Percentiles rank a stretch among this genome's conserved stretches.
These are phyloP conservation scores for Hylyphantes graminicola DNA, from an alignment of 1,140 invertebrate species.

Conservation along the genomic window DNA sequence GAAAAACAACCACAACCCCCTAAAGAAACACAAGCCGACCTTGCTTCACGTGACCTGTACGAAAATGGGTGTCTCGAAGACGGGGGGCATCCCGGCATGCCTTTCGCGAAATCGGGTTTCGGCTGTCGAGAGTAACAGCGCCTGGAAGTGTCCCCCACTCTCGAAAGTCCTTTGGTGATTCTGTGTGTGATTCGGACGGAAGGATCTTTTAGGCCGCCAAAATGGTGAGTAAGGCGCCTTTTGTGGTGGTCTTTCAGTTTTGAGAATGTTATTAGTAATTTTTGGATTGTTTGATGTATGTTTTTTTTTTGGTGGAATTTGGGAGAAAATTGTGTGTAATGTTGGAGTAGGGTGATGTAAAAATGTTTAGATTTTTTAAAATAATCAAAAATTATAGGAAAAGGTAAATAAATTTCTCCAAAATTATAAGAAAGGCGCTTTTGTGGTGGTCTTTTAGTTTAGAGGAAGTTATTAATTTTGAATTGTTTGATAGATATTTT, in stretches of 20 bases:
- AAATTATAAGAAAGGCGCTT: no score
- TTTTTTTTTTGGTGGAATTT: background rate
- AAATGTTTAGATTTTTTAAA: background rate
- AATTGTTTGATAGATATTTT: no score
- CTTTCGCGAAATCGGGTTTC: constrained; percentile 34
- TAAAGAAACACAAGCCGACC: constrained; percentile 55
- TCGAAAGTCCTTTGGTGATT: constrained; percentile 3
- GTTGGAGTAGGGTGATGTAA: background rate
- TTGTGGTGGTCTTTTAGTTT: no score
- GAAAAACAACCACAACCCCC: no score
- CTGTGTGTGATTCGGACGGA: background rate
- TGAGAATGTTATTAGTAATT: background rate
- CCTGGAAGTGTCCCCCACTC: constrained; percentile 11
- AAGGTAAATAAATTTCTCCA: background rate
- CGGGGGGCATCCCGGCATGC: background rate
- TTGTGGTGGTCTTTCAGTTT: background rate
- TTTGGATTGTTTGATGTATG: background rate
- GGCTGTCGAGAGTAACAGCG: background rate
- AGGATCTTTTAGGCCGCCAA: background rate
- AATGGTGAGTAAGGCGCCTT: constrained; percentile 16
- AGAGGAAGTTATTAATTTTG: no score
- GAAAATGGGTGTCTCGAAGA: constrained; percentile 44
- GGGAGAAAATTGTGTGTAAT: background rate
- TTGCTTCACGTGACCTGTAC: constrained; percentile 58
- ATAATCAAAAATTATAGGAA: background rate